phyloP scores from a whole-genome alignment of 2,797 vertebrate genomes.

The Nasua narica region DNA sequence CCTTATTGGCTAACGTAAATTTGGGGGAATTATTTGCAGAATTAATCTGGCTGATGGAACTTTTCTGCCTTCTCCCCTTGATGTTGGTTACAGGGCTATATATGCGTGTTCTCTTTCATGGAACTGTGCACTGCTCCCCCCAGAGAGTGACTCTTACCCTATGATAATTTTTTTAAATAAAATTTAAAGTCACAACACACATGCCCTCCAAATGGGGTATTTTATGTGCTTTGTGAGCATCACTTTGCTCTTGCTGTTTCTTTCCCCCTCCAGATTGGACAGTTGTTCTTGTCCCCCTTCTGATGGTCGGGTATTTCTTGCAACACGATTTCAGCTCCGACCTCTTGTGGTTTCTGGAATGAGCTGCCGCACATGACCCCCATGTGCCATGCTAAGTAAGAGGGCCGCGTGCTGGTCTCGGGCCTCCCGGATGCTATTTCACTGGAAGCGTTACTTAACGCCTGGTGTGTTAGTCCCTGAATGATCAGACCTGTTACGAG shows the following conservation, averaged over 20 bases:
- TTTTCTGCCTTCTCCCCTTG: background rate
- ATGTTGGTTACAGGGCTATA: background rate
- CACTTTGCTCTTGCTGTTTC: background rate
- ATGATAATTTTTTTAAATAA: background rate
- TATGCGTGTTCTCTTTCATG: background rate
- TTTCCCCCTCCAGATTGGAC: background rate
- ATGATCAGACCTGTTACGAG: background rate
- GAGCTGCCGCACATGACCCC: background rate
- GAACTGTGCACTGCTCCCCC: background rate
- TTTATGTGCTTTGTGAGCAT: background rate
- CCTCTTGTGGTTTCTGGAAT: conserved; percentile 8
- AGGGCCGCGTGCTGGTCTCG: background rate
- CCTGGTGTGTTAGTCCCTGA: background rate
- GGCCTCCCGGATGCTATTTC: background rate
- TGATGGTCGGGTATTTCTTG: background rate
- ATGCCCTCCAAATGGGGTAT: background rate
- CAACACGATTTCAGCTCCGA: background rate
- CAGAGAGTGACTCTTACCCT: background rate
- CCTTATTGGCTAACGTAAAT: background rate
- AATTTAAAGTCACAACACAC: background rate
- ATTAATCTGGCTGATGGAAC: background rate
- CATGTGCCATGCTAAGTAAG: background rate
- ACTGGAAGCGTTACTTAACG: background rate
- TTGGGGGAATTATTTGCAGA: background rate
- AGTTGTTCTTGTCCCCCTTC: background rate